A percentile compares a stretch with the other conserved stretches of the same genome.
Evolutionary conservation across 2,113 vertebrate species (phyloP).

Genomic region (Vidua macroura): DNA sequence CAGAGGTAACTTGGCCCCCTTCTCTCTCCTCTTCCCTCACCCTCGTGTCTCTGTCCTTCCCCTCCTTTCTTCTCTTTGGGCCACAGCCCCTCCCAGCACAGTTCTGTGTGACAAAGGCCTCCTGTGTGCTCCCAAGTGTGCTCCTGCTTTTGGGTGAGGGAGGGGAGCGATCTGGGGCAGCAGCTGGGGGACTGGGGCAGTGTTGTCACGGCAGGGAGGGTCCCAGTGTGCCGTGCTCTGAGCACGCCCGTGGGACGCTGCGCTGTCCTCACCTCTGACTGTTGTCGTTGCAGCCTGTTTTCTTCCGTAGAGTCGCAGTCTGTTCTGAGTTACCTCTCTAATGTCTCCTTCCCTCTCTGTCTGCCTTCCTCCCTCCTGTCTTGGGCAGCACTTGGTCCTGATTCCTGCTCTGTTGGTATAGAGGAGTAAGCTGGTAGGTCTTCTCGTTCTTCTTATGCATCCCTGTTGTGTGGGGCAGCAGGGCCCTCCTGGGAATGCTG

Average conservation of each 20-base stretch:
- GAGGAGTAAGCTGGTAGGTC: conserved; percentile 93
- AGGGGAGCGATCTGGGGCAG: not conserved
- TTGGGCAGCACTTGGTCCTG: conserved; percentile 87
- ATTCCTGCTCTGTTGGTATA: conserved; percentile 93
- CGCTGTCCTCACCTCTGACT: not conserved
- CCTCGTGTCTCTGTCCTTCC: conserved; percentile 53
- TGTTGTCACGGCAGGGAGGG: fast-evolving
- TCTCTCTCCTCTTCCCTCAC: not conserved
- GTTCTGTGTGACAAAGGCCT: not conserved
- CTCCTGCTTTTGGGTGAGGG: not conserved
- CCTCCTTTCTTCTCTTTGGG: not conserved
- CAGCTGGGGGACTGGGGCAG: not conserved
- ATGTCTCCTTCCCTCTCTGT: conserved; percentile 71
- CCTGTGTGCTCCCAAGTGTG: not conserved
- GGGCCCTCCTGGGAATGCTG: not conserved
- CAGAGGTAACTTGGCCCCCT: not conserved
- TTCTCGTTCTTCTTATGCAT: conserved; percentile 30
- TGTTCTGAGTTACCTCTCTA: conserved; percentile 63
- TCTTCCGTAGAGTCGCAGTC: not conserved
- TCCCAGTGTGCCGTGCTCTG: fast-evolving
- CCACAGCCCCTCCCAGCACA: not conserved
- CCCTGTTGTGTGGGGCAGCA: not conserved
- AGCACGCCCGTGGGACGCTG: fast-evolving
- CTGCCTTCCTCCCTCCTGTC: conserved; percentile 66
- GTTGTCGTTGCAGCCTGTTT: not conserved